Evolutionary conservation across 1,140 invertebrate genomes (phyloP).

Genomic region (Diprion similis): DNA sequence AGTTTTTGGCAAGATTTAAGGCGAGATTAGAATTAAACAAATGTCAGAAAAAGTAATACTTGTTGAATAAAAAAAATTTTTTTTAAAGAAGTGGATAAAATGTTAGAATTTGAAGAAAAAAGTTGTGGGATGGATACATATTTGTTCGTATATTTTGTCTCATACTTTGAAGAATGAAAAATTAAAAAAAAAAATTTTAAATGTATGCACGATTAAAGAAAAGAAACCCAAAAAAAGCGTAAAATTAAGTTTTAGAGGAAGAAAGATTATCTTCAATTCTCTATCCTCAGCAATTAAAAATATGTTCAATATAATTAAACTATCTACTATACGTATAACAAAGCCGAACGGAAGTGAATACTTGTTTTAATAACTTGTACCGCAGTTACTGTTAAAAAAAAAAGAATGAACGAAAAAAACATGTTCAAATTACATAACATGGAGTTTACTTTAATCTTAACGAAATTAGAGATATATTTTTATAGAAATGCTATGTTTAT

Average conservation of each 20-base stretch:
- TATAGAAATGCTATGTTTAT: conserved; percentile 37
- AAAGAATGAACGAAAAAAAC: too few species aligned
- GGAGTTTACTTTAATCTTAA: neutral
- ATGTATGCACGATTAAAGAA: neutral
- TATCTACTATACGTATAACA: neutral
- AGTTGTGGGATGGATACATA: neutral
- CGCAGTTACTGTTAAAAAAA: neutral
- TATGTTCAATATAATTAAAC: neutral
- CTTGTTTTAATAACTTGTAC: conserved; percentile 1
- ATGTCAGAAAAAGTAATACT: neutral
- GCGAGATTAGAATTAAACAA: neutral
- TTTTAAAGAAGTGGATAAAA: neutral
- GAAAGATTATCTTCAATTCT: too few species aligned
- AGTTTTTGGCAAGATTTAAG: neutral
- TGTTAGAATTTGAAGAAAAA: too few species aligned
- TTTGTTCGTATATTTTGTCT: neutral
- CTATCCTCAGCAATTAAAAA: neutral
- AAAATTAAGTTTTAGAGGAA: too few species aligned
- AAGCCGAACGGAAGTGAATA: neutral
- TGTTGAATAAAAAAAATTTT: neutral
- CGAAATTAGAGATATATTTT: conserved; percentile 44
- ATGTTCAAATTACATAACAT: too few species aligned
- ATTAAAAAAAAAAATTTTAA: neutral
- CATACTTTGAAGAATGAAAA: neutral
- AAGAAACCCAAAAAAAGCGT: too few species aligned